These are phyloP conservation scores for Sebastes reedi DNA, from an alignment of 2,797 vertebrate genomes.

Conservation along the genomic window DNA sequence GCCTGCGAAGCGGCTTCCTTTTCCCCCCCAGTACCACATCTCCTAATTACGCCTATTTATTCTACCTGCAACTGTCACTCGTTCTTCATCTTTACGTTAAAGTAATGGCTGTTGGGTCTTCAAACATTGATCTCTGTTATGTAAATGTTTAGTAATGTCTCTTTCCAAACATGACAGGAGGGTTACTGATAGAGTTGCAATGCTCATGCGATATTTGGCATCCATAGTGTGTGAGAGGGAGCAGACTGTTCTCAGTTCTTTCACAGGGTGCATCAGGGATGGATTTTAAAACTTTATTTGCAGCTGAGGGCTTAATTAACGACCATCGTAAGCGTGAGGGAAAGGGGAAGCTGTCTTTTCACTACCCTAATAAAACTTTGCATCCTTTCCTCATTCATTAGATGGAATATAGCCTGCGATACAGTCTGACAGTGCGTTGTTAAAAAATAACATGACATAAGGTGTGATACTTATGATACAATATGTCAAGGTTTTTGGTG, in stretches of 20 bases:
- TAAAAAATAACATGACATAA: background rate
- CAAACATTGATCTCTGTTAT: conserved; percentile 4
- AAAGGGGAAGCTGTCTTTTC: background rate
- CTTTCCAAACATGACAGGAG: conserved; percentile 5
- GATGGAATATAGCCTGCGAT: background rate
- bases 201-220: conserved; percentile 9
- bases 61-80: background rate
- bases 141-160: conserved; percentile 26
- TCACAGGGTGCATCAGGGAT: conserved; percentile 11
- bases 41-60: conserved; percentile 37
- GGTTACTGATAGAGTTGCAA: background rate
- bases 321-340: background rate
- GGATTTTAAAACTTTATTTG: background rate
- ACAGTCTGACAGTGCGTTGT: background rate
- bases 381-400: background rate
- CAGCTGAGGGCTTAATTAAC: conserved; percentile 17
- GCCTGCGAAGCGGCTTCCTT: background rate
- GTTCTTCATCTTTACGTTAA: background rate
- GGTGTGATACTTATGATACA: too few relatives aligned
- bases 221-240: background rate
- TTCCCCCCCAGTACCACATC: background rate
- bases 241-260: conserved; percentile 1
- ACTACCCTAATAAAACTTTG: background rate
- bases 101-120: conserved; percentile 5
- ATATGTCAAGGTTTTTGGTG: background rate